phyloP scores from a whole-genome alignment of 2,888 invertebrate genomes.

The Acanthosoma haemorrhoidale region DNA sequence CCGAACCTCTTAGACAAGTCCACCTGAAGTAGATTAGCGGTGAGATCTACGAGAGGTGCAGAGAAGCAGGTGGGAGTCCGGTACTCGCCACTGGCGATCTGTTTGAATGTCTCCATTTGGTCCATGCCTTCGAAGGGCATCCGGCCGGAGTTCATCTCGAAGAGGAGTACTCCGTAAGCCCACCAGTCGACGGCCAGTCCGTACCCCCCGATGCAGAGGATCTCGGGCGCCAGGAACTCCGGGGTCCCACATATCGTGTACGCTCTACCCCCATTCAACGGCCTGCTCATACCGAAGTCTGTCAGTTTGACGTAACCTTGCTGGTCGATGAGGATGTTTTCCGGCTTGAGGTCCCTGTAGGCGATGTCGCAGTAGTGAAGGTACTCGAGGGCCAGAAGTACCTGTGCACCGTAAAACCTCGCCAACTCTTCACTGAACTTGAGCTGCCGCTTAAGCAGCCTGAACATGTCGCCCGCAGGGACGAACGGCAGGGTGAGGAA shows the following conservation, averaged over 20 bases:
- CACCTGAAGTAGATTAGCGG: conserved; percentile 74
- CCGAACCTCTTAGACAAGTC: conserved; percentile 49
- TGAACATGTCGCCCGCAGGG: conserved; percentile 83
- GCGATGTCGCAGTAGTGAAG: conserved; percentile 79
- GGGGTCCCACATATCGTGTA: conserved; percentile 57
- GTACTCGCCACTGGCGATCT: conserved; percentile 87
- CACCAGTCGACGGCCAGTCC: conserved; percentile 94
- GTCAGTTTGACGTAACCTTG: conserved; percentile 81
- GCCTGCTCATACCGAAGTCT: conserved; percentile 92
- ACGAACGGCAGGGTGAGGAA: conserved; percentile 82
- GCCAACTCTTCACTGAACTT: conserved; percentile 59
- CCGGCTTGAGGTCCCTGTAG: conserved; percentile 88
- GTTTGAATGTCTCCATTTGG: conserved; percentile 88
- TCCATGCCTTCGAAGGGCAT: conserved; percentile 79
- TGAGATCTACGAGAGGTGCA: conserved; percentile 73
- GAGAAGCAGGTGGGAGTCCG: conserved; percentile 79
- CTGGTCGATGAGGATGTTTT: conserved; percentile 77
- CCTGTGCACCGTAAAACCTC: conserved; percentile 87
- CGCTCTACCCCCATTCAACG: conserved; percentile 52
- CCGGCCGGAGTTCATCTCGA: conserved; percentile 85
- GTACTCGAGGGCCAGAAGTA: conserved; percentile 87
- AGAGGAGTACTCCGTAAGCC: conserved; percentile 83
- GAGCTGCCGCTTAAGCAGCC: conserved; percentile 60
- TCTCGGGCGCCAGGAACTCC: conserved; percentile 56
- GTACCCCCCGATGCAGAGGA: conserved; percentile 85